These are phyloP conservation scores for Fulmarus glacialis DNA, from an alignment of 2,113 vertebrate species.

Conservation along the genomic window DNA sequence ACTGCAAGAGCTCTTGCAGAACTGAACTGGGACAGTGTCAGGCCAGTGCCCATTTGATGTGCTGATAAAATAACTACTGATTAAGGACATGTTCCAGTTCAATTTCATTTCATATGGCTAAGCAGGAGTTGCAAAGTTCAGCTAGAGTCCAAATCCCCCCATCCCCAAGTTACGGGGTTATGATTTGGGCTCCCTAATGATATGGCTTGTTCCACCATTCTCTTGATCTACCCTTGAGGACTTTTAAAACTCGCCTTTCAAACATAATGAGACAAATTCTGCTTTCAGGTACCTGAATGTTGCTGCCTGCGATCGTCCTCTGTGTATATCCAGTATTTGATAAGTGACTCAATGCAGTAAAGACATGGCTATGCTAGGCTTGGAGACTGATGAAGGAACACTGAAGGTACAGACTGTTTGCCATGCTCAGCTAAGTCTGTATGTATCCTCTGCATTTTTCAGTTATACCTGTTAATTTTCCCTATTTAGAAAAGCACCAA, in stretches of 20 bases:
- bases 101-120: not conserved
- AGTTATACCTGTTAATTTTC: not conserved
- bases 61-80: not conserved
- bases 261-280: not conserved
- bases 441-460: not conserved
- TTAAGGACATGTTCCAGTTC: not conserved
- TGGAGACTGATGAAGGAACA: not conserved
- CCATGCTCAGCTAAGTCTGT: not conserved
- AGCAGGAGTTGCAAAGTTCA: not conserved
- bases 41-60: not conserved
- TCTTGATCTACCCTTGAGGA: not conserved
- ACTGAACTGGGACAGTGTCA: not conserved
- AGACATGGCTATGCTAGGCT: not conserved
- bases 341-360: not conserved
- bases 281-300: not conserved
- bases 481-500: not conserved
- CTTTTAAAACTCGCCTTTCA: not conserved
- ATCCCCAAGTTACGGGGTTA: not conserved
- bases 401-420: not conserved
- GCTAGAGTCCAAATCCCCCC: not conserved
- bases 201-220: not conserved
- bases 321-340: not conserved
- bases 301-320: accelerated
- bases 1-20: not conserved
- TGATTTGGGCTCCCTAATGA: not conserved